phyloP scores from a whole-genome alignment of 2,113 vertebrate species.

The Halichoeres trimaculatus region DNA sequence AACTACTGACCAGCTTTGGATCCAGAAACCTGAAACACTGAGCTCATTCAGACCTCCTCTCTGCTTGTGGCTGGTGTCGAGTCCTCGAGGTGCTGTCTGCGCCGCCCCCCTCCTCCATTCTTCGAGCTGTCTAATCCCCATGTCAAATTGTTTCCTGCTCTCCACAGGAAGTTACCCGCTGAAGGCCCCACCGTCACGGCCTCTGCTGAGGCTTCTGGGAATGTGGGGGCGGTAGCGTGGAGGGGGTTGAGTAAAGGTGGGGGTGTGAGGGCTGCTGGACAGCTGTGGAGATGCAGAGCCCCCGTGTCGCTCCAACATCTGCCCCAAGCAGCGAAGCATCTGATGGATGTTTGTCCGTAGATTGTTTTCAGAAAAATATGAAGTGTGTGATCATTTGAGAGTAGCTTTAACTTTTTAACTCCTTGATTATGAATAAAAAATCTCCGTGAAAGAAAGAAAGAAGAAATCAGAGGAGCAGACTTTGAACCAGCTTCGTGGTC shows the following conservation, averaged over 20 bases:
- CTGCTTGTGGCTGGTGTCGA: conserved; percentile 26
- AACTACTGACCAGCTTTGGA: no score
- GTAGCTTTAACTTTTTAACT: neutral
- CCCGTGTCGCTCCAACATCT: conserved; percentile 46
- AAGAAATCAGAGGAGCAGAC: neutral
- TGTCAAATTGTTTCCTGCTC: conserved; percentile 82
- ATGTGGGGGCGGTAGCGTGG: conserved; percentile 60
- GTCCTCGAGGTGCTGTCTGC: conserved; percentile 30
- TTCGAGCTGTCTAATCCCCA: conserved; percentile 76
- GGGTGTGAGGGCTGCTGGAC: conserved; percentile 54
- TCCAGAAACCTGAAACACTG: no score
- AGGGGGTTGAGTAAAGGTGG: conserved; percentile 16
- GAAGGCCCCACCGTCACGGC: conserved; percentile 68
- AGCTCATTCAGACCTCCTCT: neutral
- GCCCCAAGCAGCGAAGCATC: conserved; percentile 21
- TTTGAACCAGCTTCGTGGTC: neutral
- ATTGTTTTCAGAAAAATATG: neutral
- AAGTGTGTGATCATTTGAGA: neutral
- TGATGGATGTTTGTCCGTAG: neutral
- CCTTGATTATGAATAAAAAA: no score
- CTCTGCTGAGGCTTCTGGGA: conserved; percentile 73
- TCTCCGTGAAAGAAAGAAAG: no score
- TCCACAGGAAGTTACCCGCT: conserved; percentile 76
- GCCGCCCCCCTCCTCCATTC: conserved; percentile 54
- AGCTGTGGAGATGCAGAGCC: conserved; percentile 72